Base-by-base conservation (phyloP, 2,113 vertebrate genomes). In the Copsychus sechellarum region DNA sequence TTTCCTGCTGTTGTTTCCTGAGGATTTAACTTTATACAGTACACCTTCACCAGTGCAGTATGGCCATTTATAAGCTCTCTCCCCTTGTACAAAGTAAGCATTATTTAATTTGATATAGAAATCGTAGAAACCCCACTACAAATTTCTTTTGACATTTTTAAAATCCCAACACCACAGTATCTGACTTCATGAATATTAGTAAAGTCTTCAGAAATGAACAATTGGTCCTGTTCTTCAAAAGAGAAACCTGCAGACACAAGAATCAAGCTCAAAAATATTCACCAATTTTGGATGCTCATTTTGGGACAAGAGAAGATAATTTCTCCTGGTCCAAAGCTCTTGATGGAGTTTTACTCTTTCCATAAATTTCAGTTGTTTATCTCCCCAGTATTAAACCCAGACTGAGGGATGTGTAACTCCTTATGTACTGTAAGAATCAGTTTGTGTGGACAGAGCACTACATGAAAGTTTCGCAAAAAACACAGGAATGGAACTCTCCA, bases 341-440 rank as follows among this genome's bases (percentile, higher is more conserved):
- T 70, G 23, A 36, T 17, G 25, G 12, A 14, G 8, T 51, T 67
- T 84, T 43, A 64, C 9, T 58, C 53, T 57, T 72, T 18, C 20
- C 20, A 58, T 8, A 61, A 38, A 66, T 73, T 65, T 50, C 38
- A 61, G 13, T 29, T 82, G 43, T 79, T 88, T 56, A 60, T 48
- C 14, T 83, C 17, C 33, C 48, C 47, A n/a, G n/a, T 34, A 54
- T 33, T 29, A 72, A 93, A 34, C 4, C 4, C 36, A 62, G 31
- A 45, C 0, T 17, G 38, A 89, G 12, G 61, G 78, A 83, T 3
- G 21, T 0, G 0, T 58, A 88, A 50, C 7, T 81, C 45, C 19
- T 86, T 29, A 34, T 1, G 8, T 19, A 23, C 28, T 26, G 20
- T 11, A 84, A 71, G 21, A 86, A 86, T 47, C 33, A 33, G 5